Base-by-base conservation (phyloP, 2,113 vertebrate genomes). In the Atrichornis clamosus region DNA sequence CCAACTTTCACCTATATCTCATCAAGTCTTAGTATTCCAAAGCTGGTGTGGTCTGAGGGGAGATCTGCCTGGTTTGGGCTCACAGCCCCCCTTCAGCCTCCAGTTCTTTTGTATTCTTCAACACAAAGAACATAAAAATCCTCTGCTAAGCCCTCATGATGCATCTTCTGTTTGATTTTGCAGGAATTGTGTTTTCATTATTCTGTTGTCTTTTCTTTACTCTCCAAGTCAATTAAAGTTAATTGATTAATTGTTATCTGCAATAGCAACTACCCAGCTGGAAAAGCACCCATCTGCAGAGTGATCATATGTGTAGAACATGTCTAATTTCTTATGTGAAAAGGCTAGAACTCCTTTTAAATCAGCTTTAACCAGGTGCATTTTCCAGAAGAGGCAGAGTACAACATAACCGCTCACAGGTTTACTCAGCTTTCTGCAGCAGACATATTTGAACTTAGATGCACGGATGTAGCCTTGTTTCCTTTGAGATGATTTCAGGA, bases 211-310 rank as follows among this genome's bases (percentile, higher is more conserved):
- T 83, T 96, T 68, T 39, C 42, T 77, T 91, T 90, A 89, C 41
- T 91, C 55, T 81, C 50, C 22, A 55, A 65, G 59, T 76, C 94
- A 94, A 94, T 95, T 88, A 74, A 89, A 87, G 46, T 58, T 91
- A 84, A 78, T 91, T 65, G 81, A 89, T 93, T 78, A 89, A 91
- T 74, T 81, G n/a, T 11, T 56, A 70, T 77, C 59, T 69, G 41
- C 68, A 87, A 4, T 60, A 84, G 68, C 50, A 87, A 9, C 90
- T 72, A 76, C 53, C 49, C 53, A 83, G 35, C 72, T 93, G 60
- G 64, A 91, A 84, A 89, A 91, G 37, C 74, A 74, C 44, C 74
- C 78, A 2, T 52, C 39, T 72, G 84, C 32, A 50, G 76, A 84
- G 39, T 37, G 67, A 79, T 83, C 52, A 37, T 90, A 72, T n/a